Conservation (phyloP, 2,888 invertebrate species). For the Drosophila diplacantha region DNA sequence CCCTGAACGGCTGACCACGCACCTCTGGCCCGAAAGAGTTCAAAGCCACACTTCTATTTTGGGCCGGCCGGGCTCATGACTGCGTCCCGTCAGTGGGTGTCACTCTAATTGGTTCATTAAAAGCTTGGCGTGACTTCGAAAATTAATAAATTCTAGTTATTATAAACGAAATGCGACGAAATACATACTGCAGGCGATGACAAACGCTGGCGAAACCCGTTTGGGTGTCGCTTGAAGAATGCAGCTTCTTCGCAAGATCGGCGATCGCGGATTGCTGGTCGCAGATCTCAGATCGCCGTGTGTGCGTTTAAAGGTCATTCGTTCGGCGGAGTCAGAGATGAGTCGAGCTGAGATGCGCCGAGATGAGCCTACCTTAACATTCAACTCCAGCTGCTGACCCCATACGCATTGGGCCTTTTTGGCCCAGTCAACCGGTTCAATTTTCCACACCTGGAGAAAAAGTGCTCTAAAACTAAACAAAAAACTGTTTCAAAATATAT, state of each 20-base stretch:
- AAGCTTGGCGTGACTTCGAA: slow-evolving; percentile 27
- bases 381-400: slow-evolving; percentile 58
- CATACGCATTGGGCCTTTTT: slow-evolving; percentile 29
- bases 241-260: slow-evolving; percentile 24
- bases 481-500: neutral
- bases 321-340: slow-evolving; percentile 57
- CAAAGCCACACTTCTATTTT: slow-evolving; percentile 36
- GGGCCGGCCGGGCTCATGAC: slow-evolving; percentile 25
- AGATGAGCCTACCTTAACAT: slow-evolving; percentile 76
- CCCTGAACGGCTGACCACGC: slow-evolving; percentile 23
- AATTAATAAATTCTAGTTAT: slow-evolving; percentile 55
- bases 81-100: slow-evolving; percentile 33
- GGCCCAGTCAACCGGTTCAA: slow-evolving; percentile 55
- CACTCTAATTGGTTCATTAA: slow-evolving; percentile 47
- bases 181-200: slow-evolving; percentile 31
- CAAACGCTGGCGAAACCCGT: slow-evolving; percentile 41
- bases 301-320: slow-evolving; percentile 71
- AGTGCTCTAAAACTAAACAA: neutral
- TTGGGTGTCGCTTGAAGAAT: slow-evolving; percentile 36
- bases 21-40: slow-evolving; percentile 29
- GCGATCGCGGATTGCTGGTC: slow-evolving; percentile 8
- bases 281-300: slow-evolving; percentile 13
- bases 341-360: slow-evolving; percentile 12
- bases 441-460: slow-evolving; percentile 21
- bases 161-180: slow-evolving; percentile 50